Evolutionary conservation across 2,113 vertebrate species (phyloP).

Genomic region (Tyto alba): DNA sequence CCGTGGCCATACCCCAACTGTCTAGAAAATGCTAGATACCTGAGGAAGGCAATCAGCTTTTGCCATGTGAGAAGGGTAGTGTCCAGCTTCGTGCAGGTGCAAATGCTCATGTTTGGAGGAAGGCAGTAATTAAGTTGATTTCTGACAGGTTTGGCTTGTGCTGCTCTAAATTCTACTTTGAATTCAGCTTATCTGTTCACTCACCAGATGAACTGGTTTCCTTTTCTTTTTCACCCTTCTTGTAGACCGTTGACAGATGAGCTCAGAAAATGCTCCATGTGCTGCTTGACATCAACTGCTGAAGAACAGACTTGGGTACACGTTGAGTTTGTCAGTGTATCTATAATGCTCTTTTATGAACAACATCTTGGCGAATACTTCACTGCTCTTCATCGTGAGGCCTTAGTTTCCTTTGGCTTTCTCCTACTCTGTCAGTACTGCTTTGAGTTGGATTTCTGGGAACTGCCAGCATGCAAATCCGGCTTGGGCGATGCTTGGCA

Average conservation of each 20-base stretch:
- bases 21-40: not conserved
- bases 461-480: not conserved
- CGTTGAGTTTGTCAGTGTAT: slow-evolving; percentile 9
- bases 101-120: not conserved
- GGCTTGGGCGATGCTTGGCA: not conserved
- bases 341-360: slow-evolving; percentile 22
- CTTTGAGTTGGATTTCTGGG: not conserved
- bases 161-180: not conserved
- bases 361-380: not conserved
- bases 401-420: not conserved
- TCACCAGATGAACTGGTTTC: not conserved
- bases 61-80: not conserved
- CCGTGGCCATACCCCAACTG: not conserved
- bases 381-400: not conserved
- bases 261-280: slow-evolving; percentile 5
- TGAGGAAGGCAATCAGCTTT: not conserved
- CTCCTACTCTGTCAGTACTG: not conserved
- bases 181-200: not conserved
- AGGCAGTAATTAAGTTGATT: not conserved
- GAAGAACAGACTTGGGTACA: slow-evolving; percentile 24
- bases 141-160: not conserved
- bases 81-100: not conserved
- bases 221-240: not conserved
- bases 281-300: slow-evolving; percentile 11
- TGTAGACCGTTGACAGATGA: not conserved